Evolutionary conservation across 2,888 invertebrate genomes (phyloP).

Genomic region (Megalurothrips usitatus): DNA sequence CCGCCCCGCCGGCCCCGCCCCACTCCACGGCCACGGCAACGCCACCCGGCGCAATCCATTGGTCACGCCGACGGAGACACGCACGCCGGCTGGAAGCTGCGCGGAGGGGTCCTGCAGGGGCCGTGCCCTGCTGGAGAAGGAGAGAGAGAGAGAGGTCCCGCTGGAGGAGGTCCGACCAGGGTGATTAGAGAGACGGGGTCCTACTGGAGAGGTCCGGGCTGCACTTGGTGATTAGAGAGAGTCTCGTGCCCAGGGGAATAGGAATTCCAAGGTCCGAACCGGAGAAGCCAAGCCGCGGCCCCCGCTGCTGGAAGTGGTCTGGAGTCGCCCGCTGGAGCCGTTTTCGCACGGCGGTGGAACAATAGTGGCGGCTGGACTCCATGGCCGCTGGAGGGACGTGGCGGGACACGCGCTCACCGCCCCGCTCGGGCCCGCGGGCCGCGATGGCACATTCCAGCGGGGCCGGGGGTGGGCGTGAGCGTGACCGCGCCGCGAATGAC

Average conservation of each 20-base stretch:
- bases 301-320: no score
- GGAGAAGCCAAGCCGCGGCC: no score
- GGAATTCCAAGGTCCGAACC: no score
- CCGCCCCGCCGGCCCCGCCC: not conserved
- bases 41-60: slow-evolving; percentile 13
- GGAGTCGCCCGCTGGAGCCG: no score
- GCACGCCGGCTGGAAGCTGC: not conserved
- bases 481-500: not conserved
- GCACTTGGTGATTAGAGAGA: not conserved
- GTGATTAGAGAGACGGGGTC: not conserved
- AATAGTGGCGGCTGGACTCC: no score
- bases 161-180: not conserved
- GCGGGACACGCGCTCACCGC: no score
- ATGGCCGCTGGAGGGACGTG: no score
- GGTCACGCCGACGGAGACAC: slow-evolving; percentile 19
- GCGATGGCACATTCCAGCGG: not conserved
- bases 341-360: no score
- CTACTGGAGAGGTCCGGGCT: not conserved
- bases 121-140: not conserved
- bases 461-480: not conserved
- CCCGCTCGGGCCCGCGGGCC: no score
- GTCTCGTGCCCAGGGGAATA: no score
- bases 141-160: no score
- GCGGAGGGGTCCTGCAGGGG: not conserved
- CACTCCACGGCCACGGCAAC: not conserved